Percentiles rank a stretch among this genome's conserved stretches.
Evolutionary conservation across 1,140 invertebrate species (phyloP).

Genomic region (Venustaconcha ellipsiformis): DNA sequence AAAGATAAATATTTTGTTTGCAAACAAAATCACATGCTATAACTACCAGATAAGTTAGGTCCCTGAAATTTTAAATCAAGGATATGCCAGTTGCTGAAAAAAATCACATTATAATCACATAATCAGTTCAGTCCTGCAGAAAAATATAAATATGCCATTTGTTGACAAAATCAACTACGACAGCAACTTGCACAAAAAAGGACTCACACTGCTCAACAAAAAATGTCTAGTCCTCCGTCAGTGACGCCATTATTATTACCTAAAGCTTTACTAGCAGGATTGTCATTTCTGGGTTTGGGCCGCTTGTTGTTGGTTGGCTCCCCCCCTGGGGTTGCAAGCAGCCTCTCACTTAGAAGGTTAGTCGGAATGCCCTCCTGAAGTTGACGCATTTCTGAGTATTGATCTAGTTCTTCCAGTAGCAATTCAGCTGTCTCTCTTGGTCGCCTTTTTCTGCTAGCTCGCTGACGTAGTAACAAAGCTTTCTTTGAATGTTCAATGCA

Average conservation of each 20-base stretch:
- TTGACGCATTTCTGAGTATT: constrained; percentile 20
- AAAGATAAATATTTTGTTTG: too few relatives aligned
- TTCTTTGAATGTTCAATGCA: constrained; percentile 77
- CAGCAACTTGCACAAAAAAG: too few relatives aligned
- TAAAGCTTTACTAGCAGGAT: constrained; percentile 52
- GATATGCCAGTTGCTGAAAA: too few relatives aligned
- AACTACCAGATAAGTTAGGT: too few relatives aligned
- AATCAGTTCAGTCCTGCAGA: too few relatives aligned
- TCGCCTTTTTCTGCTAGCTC: constrained; percentile 72
- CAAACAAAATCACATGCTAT: too few relatives aligned
- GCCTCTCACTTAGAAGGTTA: constrained; percentile 3
- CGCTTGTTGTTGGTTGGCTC: constrained; percentile 20
- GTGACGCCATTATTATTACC: constrained; percentile 32
- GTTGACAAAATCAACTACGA: too few relatives aligned
- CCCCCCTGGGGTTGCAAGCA: constrained; percentile 5
- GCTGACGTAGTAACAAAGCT: constrained; percentile 73
- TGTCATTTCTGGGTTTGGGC: constrained; percentile 22
- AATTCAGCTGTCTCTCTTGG: constrained; percentile 75
- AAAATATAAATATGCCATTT: too few relatives aligned
- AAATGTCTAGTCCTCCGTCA: too few relatives aligned
- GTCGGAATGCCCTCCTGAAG: too few relatives aligned
- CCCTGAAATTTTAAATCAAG: too few relatives aligned
- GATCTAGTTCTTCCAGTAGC: constrained; percentile 69
- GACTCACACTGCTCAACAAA: not conserved
- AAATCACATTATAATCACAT: too few relatives aligned